Evolutionary conservation across 2,888 invertebrate genomes (phyloP), one percentile per base, ranked within the genome.

Genomic region (Galerucella pusilla): DNA sequence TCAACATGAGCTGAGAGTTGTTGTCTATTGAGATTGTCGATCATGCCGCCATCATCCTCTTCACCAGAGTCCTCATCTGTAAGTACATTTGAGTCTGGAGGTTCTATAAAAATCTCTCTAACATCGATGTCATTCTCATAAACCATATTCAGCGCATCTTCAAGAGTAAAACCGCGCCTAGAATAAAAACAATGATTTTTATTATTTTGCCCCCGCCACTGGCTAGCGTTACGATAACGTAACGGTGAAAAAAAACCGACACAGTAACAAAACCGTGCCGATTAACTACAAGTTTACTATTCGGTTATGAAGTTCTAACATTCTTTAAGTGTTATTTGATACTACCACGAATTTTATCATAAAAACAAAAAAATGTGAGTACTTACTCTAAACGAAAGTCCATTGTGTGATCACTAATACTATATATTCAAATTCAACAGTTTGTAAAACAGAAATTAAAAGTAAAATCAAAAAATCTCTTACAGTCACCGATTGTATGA

Each of bases 11-110:
- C 70, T 71, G 66, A 25, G n/a, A 75, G 69, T 70, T 77, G 77
- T 71, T 64, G 63, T 35, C 74, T 71, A 14, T 45, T 74, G 42
- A 78, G 61, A 68, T 77, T 77, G 61, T 75, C 73, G 11, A 74
- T 45, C 49, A 67, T 74, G 12, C 75, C 77, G 57, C 73, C 77
- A 35, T 73, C 68, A 60, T 77, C 78, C 28, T 35, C 68, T 52
- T 68, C 68, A 57, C 35, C 68, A 12, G 57, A 35, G 57, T 28
- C 52, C 46, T 67, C 28, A 67, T 54, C 25, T 25, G 57, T 67
- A 35, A 35, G 54, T 6, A 67, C 54, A 35, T 67, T 42, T 42
- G 64, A n/a, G 16, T 65, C 64, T 46, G 46, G 49, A 65, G 65
- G 49, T 46, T 68, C 68, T 57, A 68, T 59, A 42, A 59, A 68